Base-by-base conservation (phyloP, 2,113 vertebrate species). In the Propithecus coquereli region DNA sequence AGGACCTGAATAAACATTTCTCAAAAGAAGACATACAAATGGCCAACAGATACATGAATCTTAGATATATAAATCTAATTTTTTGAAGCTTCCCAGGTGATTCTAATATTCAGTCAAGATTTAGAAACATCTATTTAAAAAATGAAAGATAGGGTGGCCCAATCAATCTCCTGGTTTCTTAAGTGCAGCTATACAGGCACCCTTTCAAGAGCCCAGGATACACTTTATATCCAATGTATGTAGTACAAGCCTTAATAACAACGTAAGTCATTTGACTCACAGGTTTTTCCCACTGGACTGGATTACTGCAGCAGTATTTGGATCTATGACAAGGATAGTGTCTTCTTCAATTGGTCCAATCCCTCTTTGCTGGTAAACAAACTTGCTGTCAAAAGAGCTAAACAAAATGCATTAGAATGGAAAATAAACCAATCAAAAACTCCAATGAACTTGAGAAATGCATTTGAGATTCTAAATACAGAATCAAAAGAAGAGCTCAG, bases 271-370 rank as follows among this genome's bases (percentile, higher is more conserved):
- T 82, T 94, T 27, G 81, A 97, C 99, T 99, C 98, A 99, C 99
- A 99, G 98, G 98, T 99, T 99, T 98, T 98, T 99, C 68, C 99
- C 99, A 12, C 98, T 99, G 47, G 99, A 99, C 94, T 97, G 98
- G 82, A 99, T 98, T 52, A 99, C 96, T 43, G 97, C 97, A 91
- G 99, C 99, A 96, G 96, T 99, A 91, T 94, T 98, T 70, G 99
- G 98, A 94, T 99, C 98, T 87, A 99, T 97, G 66, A 99, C 99
- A 98, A 99, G 97, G 97, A 99, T 99, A 12, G 99, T 99, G 79
- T 99, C 99, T 96, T 99, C 99, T 98, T 99, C 99, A 97, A 99
- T 99, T 8, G 99, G 99, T 84, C 99, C 99, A 8, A 99, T 98
- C 70, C 98, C 99, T 98, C 98, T 99, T 98, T 99, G 99, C 97